A percentile compares a stretch with the other conserved stretches of the same genome.
Evolutionary conservation across 1,140 invertebrate genomes (phyloP).

Genomic region (Calephelis virginiensis): DNA sequence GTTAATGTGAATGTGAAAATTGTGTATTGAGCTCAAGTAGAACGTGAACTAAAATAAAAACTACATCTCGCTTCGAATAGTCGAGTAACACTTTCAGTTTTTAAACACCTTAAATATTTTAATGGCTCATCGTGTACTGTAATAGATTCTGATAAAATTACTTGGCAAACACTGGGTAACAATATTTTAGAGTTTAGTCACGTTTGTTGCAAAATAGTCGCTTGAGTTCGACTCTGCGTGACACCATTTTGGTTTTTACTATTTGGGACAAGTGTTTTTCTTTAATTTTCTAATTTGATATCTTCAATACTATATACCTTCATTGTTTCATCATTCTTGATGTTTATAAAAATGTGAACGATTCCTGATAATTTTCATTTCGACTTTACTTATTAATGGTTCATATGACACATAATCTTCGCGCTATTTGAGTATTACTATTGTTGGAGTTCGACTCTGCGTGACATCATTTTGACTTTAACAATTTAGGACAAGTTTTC

Average conservation of each 20-base stretch:
- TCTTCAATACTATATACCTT: too few species aligned
- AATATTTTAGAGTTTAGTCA: constrained; percentile 7
- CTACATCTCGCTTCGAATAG: not conserved
- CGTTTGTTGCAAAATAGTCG: not conserved
- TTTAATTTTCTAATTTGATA: not conserved
- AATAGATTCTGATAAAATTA: constrained; percentile 15
- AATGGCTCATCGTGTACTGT: constrained; percentile 11
- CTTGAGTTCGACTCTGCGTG: not conserved
- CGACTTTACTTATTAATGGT: too few species aligned
- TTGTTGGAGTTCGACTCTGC: not conserved
- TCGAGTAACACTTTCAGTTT: constrained; percentile 2
- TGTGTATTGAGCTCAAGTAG: not conserved
- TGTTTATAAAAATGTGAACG: too few species aligned
- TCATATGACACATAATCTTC: too few species aligned
- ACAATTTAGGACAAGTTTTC: not conserved
- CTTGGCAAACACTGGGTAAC: constrained; percentile 8
- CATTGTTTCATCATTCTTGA: too few species aligned
- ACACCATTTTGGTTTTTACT: not conserved
- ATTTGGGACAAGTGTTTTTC: not conserved
- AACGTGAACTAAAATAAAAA: not conserved
- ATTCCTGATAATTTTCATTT: too few species aligned
- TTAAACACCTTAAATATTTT: constrained; percentile 10
- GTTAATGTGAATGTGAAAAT: not conserved
- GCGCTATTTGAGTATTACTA: too few species aligned
- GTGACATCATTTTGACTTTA: not conserved